phyloP scores from a whole-genome alignment of 2,888 invertebrate species.

The Chymomyza fuscimana region DNA sequence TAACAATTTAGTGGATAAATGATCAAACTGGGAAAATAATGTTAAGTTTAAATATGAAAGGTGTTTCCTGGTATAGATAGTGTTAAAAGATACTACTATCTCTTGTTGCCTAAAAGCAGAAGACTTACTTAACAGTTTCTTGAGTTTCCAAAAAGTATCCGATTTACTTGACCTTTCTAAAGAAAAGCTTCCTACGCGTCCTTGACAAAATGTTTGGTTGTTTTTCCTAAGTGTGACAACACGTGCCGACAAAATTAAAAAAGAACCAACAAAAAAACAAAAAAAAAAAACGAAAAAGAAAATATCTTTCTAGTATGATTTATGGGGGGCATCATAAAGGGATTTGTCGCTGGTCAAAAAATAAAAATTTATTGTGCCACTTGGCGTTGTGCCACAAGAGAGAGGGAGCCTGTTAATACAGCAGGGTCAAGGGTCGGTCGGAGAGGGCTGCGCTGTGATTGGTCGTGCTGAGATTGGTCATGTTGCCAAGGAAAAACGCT shows the following conservation, averaged over 20 bases:
- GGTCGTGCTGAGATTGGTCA: constrained; percentile 9
- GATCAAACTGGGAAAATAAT: no score
- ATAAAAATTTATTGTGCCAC: background rate
- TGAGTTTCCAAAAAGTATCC: no score
- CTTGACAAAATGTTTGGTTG: background rate
- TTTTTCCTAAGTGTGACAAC: constrained; percentile 64
- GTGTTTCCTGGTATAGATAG: no score
- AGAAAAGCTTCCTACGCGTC: no score
- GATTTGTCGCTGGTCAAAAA: constrained; percentile 51
- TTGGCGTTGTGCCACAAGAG: background rate
- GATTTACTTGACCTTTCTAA: no score
- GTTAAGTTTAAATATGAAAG: no score
- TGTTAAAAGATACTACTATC: no score
- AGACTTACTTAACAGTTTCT: no score
- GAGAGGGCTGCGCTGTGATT: background rate
- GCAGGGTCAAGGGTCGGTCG: background rate
- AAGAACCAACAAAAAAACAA: no score
- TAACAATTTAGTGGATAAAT: no score
- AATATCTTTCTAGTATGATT: constrained; percentile 49
- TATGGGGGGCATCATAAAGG: constrained; percentile 62
- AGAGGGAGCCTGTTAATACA: no score
- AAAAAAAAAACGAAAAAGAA: background rate
- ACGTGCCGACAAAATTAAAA: constrained; percentile 48
- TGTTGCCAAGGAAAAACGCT: background rate
- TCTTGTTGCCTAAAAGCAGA: no score